Evolutionary conservation across 2,113 vertebrate genomes (phyloP).

Genomic region (Pachypanchax playfairii): DNA sequence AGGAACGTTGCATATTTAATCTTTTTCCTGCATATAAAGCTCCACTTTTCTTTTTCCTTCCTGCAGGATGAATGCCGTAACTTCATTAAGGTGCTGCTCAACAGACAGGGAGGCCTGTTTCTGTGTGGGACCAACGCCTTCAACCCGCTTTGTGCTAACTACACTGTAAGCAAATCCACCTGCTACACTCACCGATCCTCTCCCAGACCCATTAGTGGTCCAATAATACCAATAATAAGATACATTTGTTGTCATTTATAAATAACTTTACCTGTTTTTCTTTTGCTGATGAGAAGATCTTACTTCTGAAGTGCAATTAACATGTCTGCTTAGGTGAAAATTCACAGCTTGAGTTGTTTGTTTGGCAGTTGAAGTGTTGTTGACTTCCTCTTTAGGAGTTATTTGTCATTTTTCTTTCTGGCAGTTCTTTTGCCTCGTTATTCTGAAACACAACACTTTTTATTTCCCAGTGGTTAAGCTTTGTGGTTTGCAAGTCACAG

Average conservation of each 20-base stretch:
- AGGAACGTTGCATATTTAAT: no score
- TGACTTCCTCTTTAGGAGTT: conserved; percentile 40
- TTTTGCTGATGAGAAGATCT: conserved; percentile 1
- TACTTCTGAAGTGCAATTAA: conserved; percentile 27
- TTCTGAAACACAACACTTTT: conserved; percentile 22
- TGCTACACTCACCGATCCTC: neutral
- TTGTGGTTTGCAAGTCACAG: conserved; percentile 55
- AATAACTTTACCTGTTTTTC: conserved; percentile 1
- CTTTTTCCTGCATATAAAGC: conserved; percentile 24
- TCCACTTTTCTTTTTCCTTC: conserved; percentile 4
- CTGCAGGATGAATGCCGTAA: conserved; percentile 93
- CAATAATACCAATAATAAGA: neutral
- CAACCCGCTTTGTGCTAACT: conserved; percentile 94
- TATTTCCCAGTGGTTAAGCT: conserved; percentile 45
- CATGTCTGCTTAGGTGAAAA: conserved; percentile 24
- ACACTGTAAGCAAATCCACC: conserved; percentile 85
- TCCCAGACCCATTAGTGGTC: neutral
- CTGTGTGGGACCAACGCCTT: conserved; percentile 96
- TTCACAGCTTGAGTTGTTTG: conserved; percentile 29
- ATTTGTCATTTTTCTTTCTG: conserved; percentile 42
- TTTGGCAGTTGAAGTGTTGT: conserved; percentile 18
- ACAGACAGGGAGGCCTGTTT: conserved; percentile 86
- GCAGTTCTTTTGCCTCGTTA: conserved; percentile 44
- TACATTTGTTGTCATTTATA: no score
- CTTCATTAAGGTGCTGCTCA: conserved; percentile 94